Conservation (phyloP, 2,888 invertebrate genomes). For the Acronicta alni region DNA sequence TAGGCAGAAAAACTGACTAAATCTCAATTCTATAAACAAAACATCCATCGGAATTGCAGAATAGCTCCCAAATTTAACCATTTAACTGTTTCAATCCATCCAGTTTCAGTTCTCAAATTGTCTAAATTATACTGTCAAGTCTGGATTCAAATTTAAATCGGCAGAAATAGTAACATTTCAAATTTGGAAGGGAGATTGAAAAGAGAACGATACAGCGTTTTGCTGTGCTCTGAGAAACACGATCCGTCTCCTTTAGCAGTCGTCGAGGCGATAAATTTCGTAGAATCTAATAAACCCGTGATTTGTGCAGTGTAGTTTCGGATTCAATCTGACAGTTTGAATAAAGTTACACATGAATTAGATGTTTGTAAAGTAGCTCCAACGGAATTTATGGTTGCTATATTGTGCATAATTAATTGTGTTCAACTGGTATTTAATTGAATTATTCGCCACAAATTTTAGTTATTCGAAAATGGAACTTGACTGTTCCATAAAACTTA, state of each 20-base stretch:
- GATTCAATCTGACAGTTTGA: slow-evolving; percentile 61
- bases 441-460: slow-evolving; percentile 9
- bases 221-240: slow-evolving; percentile 54
- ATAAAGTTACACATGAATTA: slow-evolving; percentile 55
- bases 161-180: slow-evolving; percentile 49
- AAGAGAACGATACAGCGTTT: slow-evolving; percentile 56
- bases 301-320: slow-evolving; percentile 65
- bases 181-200: slow-evolving; percentile 51
- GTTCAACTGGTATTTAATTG: slow-evolving; percentile 24
- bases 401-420: slow-evolving; percentile 48
- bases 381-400: slow-evolving; percentile 44
- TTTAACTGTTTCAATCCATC: slow-evolving; percentile 6
- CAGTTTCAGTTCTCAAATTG: slow-evolving; percentile 7
- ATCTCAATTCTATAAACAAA: slow-evolving; percentile 7
- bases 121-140: slow-evolving; percentile 27
- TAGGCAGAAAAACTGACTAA: background rate
- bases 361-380: slow-evolving; percentile 37
- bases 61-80: slow-evolving; percentile 4
- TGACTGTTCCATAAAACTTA: too few relatives aligned
- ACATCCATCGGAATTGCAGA: slow-evolving; percentile 7
- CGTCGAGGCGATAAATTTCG: slow-evolving; percentile 68
- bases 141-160: slow-evolving; percentile 29
- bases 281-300: slow-evolving; percentile 71
- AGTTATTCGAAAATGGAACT: too few relatives aligned
- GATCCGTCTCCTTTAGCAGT: slow-evolving; percentile 64